Conservation (phyloP, 1,140 invertebrate genomes). For the Formica selysi region DNA sequence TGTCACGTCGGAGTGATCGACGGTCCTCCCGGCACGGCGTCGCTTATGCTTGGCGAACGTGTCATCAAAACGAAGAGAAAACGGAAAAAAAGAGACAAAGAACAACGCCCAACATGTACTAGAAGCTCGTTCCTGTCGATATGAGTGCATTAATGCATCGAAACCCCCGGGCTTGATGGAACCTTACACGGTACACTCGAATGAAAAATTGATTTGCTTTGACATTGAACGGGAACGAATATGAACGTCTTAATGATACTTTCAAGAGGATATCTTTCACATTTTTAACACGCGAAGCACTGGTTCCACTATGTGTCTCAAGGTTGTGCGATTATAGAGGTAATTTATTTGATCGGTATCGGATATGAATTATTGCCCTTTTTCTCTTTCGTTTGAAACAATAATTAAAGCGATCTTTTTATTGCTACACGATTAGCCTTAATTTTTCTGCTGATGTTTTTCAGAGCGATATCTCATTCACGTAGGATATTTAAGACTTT, state of each 20-base stretch:
- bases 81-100: constrained; percentile 22
- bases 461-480: neutral
- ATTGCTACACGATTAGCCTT: too few relatives aligned
- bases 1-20: constrained; percentile 79
- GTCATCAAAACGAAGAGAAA: constrained; percentile 65
- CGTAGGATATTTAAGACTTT: constrained; percentile 23
- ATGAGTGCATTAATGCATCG: neutral
- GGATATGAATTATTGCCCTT: neutral
- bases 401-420: neutral
- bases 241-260: constrained; percentile 3
- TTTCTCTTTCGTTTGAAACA: constrained; percentile 1
- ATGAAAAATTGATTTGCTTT: neutral
- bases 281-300: neutral
- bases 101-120: neutral
- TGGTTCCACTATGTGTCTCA: neutral
- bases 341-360: neutral
- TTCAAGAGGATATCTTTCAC: neutral
- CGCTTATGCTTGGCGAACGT: constrained; percentile 68
- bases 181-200: neutral
- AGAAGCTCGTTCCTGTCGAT: constrained; percentile 4
- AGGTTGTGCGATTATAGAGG: neutral
- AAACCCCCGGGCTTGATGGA: too few relatives aligned
- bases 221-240: neutral
- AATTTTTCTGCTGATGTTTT: neutral
- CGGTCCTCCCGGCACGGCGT: constrained; percentile 68